These are phyloP conservation scores for Atrina japonica DNA, from an alignment of 2,888 invertebrate genomes.

Conservation along the genomic window DNA sequence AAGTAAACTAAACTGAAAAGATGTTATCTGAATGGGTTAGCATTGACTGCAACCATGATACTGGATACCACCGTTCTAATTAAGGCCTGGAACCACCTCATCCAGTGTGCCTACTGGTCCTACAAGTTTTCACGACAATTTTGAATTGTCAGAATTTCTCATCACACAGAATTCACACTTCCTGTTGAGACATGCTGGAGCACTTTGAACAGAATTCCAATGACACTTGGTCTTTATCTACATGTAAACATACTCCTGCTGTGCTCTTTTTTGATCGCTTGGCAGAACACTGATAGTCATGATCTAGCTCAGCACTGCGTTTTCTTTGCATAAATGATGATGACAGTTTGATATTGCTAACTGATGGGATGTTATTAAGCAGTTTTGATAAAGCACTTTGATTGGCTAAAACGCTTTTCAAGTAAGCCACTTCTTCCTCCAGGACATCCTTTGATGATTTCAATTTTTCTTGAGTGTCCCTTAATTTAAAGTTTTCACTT, in stretches of 20 bases:
- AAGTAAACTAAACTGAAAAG: no score
- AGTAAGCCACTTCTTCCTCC: conserved; percentile 72
- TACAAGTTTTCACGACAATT: no score
- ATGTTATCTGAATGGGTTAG: no score
- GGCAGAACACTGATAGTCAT: conserved; percentile 60
- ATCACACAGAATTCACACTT: no score
- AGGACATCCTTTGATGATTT: conserved; percentile 54
- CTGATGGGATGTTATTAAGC: conserved; percentile 72
- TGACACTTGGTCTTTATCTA: conserved; percentile 66
- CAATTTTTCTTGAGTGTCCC: conserved; percentile 44
- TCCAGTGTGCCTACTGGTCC: no score
- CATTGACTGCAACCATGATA: no score
- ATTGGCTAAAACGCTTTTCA: conserved; percentile 76
- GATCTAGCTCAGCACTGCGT: conserved; percentile 61
- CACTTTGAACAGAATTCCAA: conserved; percentile 75
- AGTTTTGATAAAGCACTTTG: conserved; percentile 72
- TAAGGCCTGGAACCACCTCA: no score
- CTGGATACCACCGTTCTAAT: no score
- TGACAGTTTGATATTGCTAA: conserved; percentile 64
- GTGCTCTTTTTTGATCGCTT: conserved; percentile 45
- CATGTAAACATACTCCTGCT: conserved; percentile 77
- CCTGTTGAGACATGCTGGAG: conserved; percentile 38
- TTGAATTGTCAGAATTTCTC: no score
- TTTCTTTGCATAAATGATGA: conserved; percentile 63
- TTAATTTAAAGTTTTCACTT: conserved; percentile 62